Conservation (phyloP, 2,113 vertebrate species). For the Phaetusa simplex region DNA sequence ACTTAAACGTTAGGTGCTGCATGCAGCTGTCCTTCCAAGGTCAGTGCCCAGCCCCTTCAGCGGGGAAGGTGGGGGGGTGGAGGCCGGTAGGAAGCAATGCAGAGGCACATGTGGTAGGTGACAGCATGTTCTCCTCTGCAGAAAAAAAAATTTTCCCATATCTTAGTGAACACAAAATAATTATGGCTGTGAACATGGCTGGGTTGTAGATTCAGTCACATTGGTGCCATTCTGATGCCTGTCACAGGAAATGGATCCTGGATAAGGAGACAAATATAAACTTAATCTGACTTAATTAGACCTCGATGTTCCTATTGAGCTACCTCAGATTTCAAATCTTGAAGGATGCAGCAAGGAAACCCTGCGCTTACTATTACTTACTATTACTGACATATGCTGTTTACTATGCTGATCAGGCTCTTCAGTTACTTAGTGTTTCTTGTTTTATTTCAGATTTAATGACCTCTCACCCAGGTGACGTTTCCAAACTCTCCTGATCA, state of each 20-base stretch:
- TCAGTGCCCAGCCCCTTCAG: background rate
- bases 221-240: background rate
- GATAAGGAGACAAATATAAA: background rate
- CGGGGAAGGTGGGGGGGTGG: background rate
- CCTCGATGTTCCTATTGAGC: background rate
- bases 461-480: background rate
- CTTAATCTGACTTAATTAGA: background rate
- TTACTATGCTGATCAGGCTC: background rate
- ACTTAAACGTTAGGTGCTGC: background rate
- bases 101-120: background rate
- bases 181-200: background rate
- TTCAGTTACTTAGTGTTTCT: background rate
- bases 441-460: background rate
- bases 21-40: background rate
- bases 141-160: background rate
- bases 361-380: background rate
- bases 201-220: background rate
- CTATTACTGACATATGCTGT: background rate
- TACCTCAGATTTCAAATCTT: background rate
- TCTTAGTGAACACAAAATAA: background rate
- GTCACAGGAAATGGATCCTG: background rate
- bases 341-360: background rate
- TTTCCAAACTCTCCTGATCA: background rate
- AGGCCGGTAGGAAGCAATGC: background rate
- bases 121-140: background rate